A percentile compares a stretch with the other conserved stretches of the same genome.
Conservation (phyloP, 1,140 invertebrate genomes). For the Caligus rogercresseyi region DNA sequence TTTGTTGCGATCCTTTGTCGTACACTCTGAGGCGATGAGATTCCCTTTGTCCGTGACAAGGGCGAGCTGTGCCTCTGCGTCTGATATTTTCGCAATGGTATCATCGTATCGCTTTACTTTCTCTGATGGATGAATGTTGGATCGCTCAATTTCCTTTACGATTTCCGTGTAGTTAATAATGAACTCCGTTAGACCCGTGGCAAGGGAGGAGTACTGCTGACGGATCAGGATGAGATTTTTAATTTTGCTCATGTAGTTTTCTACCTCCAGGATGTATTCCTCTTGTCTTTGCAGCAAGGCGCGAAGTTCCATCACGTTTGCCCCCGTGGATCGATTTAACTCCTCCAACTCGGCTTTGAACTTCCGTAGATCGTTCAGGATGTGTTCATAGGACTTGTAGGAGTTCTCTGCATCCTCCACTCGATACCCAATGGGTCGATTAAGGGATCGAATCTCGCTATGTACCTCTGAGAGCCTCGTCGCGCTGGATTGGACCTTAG, state of each 20-base stretch:
- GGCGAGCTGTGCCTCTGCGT: conserved; percentile 65
- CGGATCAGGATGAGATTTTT: conserved; percentile 54
- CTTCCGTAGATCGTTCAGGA: conserved; percentile 54
- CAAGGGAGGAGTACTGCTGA: conserved; percentile 65
- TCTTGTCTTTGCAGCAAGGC: conserved; percentile 59
- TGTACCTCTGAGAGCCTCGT: conserved; percentile 59
- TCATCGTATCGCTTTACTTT: conserved; percentile 75
- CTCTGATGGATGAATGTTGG: conserved; percentile 54
- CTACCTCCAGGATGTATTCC: conserved; percentile 57
- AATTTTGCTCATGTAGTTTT: conserved; percentile 48
- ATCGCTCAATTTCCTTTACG: conserved; percentile 61
- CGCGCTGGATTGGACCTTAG: conserved; percentile 54
- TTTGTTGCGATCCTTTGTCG: conserved; percentile 60
- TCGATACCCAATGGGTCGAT: conserved; percentile 61
- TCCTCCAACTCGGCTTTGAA: conserved; percentile 59
- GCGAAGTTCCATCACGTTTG: conserved; percentile 52
- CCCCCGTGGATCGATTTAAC: conserved; percentile 40
- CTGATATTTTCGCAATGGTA: conserved; percentile 39
- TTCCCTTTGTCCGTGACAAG: conserved; percentile 74
- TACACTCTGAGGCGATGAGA: conserved; percentile 69
- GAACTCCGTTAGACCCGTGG: conserved; percentile 67
- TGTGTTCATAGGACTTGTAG: conserved; percentile 51
- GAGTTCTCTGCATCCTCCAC: conserved; percentile 64
- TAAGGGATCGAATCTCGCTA: conserved; percentile 56
- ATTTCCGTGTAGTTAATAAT: conserved; percentile 69